These are phyloP conservation scores for Glyphotaelius pellucidus DNA, from an alignment of 2,888 invertebrate genomes.

Conservation along the genomic window DNA sequence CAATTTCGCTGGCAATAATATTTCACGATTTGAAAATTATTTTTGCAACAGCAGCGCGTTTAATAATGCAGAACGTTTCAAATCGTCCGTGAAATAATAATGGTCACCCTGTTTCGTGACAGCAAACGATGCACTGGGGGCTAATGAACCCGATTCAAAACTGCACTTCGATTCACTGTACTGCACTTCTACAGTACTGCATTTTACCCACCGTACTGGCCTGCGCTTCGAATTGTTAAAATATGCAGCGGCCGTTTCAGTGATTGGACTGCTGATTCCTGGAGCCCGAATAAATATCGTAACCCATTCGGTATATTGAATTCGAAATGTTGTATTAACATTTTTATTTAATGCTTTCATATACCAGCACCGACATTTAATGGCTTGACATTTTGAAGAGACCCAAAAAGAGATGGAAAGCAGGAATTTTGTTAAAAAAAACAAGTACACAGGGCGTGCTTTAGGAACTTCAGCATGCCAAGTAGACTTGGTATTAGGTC, in stretches of 20 bases:
- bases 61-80: conserved; percentile 29
- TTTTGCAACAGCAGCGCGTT: not conserved
- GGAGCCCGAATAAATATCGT: conserved; percentile 33
- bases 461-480: not conserved
- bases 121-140: conserved; percentile 33
- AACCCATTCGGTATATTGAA: conserved; percentile 23
- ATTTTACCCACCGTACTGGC: not conserved
- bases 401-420: not conserved
- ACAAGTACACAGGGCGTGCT: not conserved
- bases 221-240: conserved; percentile 39
- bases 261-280: conserved; percentile 45
- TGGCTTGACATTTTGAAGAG: not conserved
- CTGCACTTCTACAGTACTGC: not conserved
- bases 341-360: not conserved
- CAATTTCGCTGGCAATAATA: not conserved
- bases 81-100: conserved; percentile 35
- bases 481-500: not conserved
- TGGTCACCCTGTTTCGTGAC: conserved; percentile 37
- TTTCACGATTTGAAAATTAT: not conserved
- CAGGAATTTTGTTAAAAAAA: not conserved
- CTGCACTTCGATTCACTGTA: conserved; percentile 51
- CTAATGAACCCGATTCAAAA: conserved; percentile 59
- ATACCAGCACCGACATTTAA: not conserved
- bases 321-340: not conserved
- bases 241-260: conserved; percentile 39